A percentile compares a stretch with the other conserved stretches of the same genome.
These are phyloP conservation scores for Gymnocephalus cernua DNA, from an alignment of 2,113 vertebrate species.

Conservation along the genomic window DNA sequence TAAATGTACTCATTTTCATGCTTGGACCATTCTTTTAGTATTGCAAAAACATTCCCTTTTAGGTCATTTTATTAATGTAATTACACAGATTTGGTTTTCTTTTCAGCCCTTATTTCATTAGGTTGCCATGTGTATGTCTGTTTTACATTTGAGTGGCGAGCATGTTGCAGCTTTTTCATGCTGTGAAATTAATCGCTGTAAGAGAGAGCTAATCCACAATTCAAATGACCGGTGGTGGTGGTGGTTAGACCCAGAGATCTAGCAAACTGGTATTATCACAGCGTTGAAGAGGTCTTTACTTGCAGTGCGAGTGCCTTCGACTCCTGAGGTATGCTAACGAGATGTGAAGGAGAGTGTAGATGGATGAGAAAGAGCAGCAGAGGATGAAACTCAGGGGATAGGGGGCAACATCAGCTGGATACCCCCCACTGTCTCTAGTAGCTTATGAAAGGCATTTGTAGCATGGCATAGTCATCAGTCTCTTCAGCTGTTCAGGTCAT, in stretches of 20 bases:
- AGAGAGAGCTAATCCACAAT: background rate
- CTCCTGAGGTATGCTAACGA: conserved; percentile 63
- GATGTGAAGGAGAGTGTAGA: conserved; percentile 59
- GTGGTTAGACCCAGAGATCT: conserved; percentile 23
- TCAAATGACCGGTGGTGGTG: conserved; percentile 25
- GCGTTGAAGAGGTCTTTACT: conserved; percentile 41
- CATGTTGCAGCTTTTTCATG: conserved; percentile 4
- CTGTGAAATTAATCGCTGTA: background rate
- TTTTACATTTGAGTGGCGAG: conserved; percentile 4
- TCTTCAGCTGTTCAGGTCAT: conserved; percentile 80
- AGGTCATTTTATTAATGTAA: background rate
- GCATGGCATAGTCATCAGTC: conserved; percentile 80
- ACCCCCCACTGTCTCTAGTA: conserved; percentile 71
- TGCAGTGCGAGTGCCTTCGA: conserved; percentile 16
- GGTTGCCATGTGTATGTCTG: background rate
- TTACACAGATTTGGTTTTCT: background rate
- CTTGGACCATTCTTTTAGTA: background rate
- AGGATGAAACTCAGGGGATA: conserved; percentile 55
- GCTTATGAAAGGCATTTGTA: conserved; percentile 79
- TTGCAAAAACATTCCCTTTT: background rate
- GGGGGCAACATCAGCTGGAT: conserved; percentile 47
- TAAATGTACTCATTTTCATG: background rate
- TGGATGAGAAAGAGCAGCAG: conserved; percentile 62
- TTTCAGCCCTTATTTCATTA: background rate
- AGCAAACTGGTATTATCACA: conserved; percentile 27